Conservation (phyloP, 2,888 invertebrate species). For the Mesorhabditis spiculigera region DNA sequence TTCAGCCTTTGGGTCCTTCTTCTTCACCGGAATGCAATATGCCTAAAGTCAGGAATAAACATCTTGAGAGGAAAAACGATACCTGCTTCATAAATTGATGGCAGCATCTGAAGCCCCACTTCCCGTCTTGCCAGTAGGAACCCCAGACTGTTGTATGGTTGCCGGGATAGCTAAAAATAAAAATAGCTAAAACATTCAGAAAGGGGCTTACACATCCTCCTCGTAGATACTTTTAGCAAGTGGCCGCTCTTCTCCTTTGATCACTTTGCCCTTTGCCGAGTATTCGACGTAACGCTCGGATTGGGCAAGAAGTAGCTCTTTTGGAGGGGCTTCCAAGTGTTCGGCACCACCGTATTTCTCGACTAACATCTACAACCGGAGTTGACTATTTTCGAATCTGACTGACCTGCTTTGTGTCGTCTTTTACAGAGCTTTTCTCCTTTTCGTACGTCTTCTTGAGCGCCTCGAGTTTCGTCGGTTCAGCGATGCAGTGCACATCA, state of each 20-base stretch:
- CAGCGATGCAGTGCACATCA: conserved; percentile 90
- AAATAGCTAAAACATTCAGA: conserved; percentile 3
- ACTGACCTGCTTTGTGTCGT: conserved; percentile 75
- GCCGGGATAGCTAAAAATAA: conserved; percentile 64
- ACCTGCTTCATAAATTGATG: conserved; percentile 77
- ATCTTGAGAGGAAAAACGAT: neutral
- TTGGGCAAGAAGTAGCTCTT: conserved; percentile 84
- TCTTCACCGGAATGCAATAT: conserved; percentile 7
- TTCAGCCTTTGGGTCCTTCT: conserved; percentile 7
- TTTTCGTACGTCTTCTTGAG: conserved; percentile 83
- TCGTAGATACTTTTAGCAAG: conserved; percentile 82
- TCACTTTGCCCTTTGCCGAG: conserved; percentile 80
- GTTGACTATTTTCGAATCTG: conserved; percentile 65
- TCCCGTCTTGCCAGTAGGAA: conserved; percentile 85
- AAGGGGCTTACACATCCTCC: conserved; percentile 75
- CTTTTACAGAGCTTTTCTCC: conserved; percentile 84
- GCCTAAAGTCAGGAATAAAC: neutral
- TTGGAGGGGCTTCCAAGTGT: conserved; percentile 81
- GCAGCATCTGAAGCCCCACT: conserved; percentile 96
- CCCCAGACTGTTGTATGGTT: conserved; percentile 95
- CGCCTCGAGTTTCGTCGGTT: conserved; percentile 92
- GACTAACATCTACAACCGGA: conserved; percentile 70
- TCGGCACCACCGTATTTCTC: conserved; percentile 88
- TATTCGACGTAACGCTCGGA: conserved; percentile 94
- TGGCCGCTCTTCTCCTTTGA: conserved; percentile 80